Conservation (phyloP, 2,888 invertebrate species). For the Amphimallon solstitiale region DNA sequence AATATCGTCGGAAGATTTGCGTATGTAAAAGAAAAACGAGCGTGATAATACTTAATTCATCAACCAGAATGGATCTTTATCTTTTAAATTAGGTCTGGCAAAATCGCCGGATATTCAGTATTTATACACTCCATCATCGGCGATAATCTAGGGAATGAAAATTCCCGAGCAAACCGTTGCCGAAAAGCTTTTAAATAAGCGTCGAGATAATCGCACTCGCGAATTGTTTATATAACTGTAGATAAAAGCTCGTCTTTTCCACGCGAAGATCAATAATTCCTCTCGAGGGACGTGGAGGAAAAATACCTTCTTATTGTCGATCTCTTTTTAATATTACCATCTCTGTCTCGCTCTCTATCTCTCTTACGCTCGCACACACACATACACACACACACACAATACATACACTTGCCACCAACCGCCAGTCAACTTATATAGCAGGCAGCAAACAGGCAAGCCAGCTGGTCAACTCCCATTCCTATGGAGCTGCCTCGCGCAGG, state of each 20-base stretch:
- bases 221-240: constrained; percentile 48
- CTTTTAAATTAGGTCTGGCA: too few species aligned
- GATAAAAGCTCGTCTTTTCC: constrained; percentile 29
- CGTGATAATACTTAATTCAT: too few species aligned
- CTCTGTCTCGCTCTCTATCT: background rate
- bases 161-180: too few species aligned
- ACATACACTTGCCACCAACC: too few species aligned
- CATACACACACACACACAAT: background rate
- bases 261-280: constrained; percentile 48
- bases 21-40: too few species aligned
- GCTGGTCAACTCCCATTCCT: background rate
- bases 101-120: too few species aligned
- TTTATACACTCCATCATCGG: too few species aligned
- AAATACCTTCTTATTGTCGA: constrained; percentile 28
- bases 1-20: too few species aligned
- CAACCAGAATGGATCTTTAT: too few species aligned
- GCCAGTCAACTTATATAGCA: background rate
- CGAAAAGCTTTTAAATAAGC: constrained; percentile 20
- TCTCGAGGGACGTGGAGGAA: constrained; percentile 42
- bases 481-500: background rate
- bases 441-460: background rate
- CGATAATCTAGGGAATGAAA: too few species aligned
- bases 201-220: constrained; percentile 27
- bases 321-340: background rate
- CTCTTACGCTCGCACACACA: constrained; percentile 9